A percentile compares a stretch with the other conserved stretches of the same genome.
phyloP scores from a whole-genome alignment of 2,888 invertebrate genomes.

The Eupithecia insigniata region DNA sequence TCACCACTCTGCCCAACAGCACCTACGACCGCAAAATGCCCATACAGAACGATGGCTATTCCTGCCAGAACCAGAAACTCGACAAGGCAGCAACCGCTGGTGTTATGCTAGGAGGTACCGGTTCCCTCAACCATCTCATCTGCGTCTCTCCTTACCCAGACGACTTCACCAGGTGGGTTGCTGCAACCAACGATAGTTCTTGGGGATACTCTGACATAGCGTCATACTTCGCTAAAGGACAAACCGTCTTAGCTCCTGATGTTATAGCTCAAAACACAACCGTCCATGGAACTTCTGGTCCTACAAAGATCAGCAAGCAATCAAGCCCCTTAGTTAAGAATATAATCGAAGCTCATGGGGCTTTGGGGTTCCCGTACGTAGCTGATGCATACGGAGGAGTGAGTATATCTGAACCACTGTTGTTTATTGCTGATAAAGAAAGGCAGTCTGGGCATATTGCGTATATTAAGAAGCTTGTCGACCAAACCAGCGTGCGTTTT shows the following conservation, averaged over 20 bases:
- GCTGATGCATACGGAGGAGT: slow-evolving; percentile 11
- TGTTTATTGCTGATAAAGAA: slow-evolving; percentile 1
- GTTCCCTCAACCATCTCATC: slow-evolving; percentile 50
- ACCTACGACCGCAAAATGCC: slow-evolving; percentile 51
- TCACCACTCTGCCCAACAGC: slow-evolving; percentile 43
- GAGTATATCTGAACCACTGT: slow-evolving; percentile 3
- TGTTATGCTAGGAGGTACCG: slow-evolving; percentile 61
- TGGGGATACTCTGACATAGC: slow-evolving; percentile 52
- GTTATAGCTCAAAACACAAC: slow-evolving; percentile 18
- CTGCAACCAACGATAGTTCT: slow-evolving; percentile 42
- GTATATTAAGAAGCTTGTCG: neutral
- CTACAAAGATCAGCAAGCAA: slow-evolving; percentile 4
- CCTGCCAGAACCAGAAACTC: slow-evolving; percentile 47
- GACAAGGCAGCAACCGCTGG: slow-evolving; percentile 46
- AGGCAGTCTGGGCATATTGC: slow-evolving; percentile 14
- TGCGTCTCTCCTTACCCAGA: slow-evolving; percentile 48
- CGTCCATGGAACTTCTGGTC: slow-evolving; percentile 21
- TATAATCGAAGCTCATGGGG: slow-evolving; percentile 8
- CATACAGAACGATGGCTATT: slow-evolving; percentile 47
- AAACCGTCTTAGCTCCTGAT: slow-evolving; percentile 1
- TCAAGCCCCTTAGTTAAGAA: neutral
- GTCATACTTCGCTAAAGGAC: slow-evolving; percentile 52
- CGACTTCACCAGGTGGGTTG: slow-evolving; percentile 55
- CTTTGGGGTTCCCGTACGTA: neutral
- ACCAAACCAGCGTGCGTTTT: slow-evolving; percentile 7